Evolutionary conservation across 2,797 vertebrate genomes (phyloP), one percentile per base, ranked within the genome.

Genomic region (Neomorphus geoffroyi): DNA sequence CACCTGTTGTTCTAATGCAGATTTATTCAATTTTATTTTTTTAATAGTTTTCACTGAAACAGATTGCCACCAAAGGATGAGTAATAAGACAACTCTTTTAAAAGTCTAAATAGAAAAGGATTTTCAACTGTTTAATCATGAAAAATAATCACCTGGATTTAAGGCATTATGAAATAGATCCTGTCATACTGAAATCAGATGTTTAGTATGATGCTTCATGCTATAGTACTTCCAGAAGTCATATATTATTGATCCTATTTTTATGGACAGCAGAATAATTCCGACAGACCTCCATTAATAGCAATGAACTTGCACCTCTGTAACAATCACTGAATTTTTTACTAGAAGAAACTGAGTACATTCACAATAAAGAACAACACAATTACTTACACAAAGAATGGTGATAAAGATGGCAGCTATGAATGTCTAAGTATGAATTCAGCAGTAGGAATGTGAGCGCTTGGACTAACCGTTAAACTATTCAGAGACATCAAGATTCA

Each of bases 11-110:
- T 58, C 64, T 93, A 94, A 88, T 79, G 64, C 37, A 64, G 71
- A 62, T 95, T 86, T 86, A 90, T 88, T 94, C 94, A 71, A 91
- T 93, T 96, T 94, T 95, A 86, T 79, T 30, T 96, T n/a, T 95
- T 89, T 80, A 92, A 93, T 90, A 66, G 2, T 3, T 89, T 96
- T 93, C 85, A 75, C 51, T 92, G 72, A 75, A 96, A 94, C 41
- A 93, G 50, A 84, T 64, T 93, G 53, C 53, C 58, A 90, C 65
- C 33, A 80, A 94, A 90, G 60, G 50, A 83, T 62, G n/a, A 86
- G 30, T 48, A 86, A 57, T 41, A 84, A 82, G 69, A 74, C 41
- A 80, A 70, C 28, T 81, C 58, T 79, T 86, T 88, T 81, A 46
- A 41, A 88, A 88, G 51, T 89, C 61, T 78, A 89, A 94, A 92